Percentiles rank a stretch among this genome's conserved stretches.
Evolutionary conservation across 1,140 invertebrate species (phyloP).

Genomic region (Lanistes nyassanus): DNA sequence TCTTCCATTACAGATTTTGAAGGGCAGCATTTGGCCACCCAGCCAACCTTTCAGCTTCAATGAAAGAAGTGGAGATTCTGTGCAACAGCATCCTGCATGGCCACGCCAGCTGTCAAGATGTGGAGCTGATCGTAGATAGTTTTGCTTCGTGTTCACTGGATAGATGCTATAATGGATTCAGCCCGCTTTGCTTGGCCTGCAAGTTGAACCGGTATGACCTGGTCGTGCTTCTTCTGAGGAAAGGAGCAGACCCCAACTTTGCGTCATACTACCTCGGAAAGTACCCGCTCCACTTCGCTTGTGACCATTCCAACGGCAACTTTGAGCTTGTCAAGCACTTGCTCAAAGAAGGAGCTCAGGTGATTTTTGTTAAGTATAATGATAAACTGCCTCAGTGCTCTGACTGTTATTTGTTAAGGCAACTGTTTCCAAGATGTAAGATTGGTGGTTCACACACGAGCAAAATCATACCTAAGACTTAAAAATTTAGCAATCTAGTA

Average conservation of each 20-base stretch:
- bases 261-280: conserved; percentile 11
- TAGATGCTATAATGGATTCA: conserved; percentile 9
- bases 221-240: conserved; percentile 22
- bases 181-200: conserved; percentile 32
- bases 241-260: conserved; percentile 23
- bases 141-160: background rate
- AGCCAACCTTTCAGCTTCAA: background rate
- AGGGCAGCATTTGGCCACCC: background rate
- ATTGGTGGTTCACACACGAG: background rate
- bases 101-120: conserved; percentile 15
- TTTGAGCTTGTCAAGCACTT: conserved; percentile 22
- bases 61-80: conserved; percentile 3
- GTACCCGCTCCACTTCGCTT: conserved; percentile 35
- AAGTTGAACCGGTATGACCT: conserved; percentile 31
- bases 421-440: no score
- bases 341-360: conserved; percentile 25
- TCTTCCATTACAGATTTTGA: background rate
- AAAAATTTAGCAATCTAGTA: no score
- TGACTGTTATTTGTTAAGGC: no score
- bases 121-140: conserved; percentile 12
- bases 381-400: no score
- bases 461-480: no score
- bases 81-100: conserved; percentile 2
- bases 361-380: conserved; percentile 9
- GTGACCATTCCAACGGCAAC: conserved; percentile 28